Evolutionary conservation across 1,140 invertebrate species (phyloP).

Genomic region (Acromyrmex charruanus): DNA sequence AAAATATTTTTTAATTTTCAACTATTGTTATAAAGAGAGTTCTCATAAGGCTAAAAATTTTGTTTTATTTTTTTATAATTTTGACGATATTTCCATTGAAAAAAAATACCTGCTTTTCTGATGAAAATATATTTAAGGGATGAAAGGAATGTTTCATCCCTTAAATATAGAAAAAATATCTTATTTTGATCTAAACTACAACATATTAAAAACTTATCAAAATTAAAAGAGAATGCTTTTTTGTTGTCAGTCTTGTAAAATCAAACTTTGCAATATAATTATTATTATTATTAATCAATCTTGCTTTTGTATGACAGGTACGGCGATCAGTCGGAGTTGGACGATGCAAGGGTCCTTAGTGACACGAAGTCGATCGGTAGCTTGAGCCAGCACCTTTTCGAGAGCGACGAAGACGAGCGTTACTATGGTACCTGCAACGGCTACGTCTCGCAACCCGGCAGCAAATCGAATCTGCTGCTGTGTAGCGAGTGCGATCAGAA

Average conservation of each 20-base stretch:
- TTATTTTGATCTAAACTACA: no score
- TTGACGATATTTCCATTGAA: no score
- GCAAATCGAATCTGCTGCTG: conserved; percentile 84
- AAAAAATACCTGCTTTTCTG: no score
- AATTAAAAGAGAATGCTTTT: no score
- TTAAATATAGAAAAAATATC: no score
- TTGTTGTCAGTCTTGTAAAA: neutral
- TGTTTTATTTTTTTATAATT: no score
- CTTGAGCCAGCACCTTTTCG: conserved; percentile 83
- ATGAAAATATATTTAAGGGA: no score
- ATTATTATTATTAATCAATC: neutral
- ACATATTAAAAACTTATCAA: no score
- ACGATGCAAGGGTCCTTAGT: conserved; percentile 69
- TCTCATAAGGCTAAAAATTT: no score
- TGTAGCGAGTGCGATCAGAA: conserved; percentile 84
- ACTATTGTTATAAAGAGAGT: no score
- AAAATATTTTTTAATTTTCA: no score
- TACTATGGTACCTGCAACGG: conserved; percentile 82
- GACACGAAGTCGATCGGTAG: conserved; percentile 85
- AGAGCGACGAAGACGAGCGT: conserved; percentile 81
- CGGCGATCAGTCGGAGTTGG: conserved; percentile 52
- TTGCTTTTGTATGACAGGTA: conserved; percentile 30
- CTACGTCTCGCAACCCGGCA: conserved; percentile 82
- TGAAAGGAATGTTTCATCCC: no score
- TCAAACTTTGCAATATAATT: neutral